Percentiles rank a stretch among this genome's conserved stretches.
phyloP scores from a whole-genome alignment of 2,113 vertebrate species.

The Chionis minor region DNA sequence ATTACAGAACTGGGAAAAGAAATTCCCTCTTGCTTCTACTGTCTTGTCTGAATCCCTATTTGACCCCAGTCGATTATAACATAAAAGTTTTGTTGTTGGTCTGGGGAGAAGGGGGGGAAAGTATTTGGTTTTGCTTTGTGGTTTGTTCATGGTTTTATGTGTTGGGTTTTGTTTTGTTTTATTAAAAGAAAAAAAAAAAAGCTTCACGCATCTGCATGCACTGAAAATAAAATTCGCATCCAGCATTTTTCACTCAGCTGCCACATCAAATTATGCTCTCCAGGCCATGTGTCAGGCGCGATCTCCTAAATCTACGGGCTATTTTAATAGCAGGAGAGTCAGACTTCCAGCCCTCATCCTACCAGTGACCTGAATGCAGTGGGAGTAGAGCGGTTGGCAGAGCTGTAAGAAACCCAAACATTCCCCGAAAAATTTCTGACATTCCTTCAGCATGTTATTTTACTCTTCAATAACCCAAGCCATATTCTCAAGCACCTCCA shows the following conservation, averaged over 20 bases:
- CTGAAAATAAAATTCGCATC: not conserved
- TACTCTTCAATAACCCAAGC: not conserved
- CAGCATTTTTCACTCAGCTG: constrained; percentile 48
- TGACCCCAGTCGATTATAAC: not conserved
- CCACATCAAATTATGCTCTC: constrained; percentile 41
- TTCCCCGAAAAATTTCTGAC: not conserved
- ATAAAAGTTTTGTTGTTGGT: not conserved
- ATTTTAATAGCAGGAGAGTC: not conserved
- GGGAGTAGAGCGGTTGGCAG: not conserved
- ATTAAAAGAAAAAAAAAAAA: not conserved
- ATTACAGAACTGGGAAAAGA: not conserved
- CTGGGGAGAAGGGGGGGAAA: too few relatives aligned
- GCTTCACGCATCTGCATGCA: not conserved
- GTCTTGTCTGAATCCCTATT: not conserved
- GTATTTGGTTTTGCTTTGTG: not conserved
- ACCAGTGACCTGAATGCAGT: constrained; percentile 7
- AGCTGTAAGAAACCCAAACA: not conserved
- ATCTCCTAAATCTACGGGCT: not conserved
- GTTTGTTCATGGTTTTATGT: not conserved
- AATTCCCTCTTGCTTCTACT: not conserved
- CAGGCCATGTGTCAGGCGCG: not conserved
- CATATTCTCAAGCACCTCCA: not conserved
- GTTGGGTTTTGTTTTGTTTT: not conserved
- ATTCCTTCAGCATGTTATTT: not conserved
- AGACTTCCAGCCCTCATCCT: not conserved